phyloP scores from a whole-genome alignment of 2,888 invertebrate genomes.

The Cheilosia urbana region DNA sequence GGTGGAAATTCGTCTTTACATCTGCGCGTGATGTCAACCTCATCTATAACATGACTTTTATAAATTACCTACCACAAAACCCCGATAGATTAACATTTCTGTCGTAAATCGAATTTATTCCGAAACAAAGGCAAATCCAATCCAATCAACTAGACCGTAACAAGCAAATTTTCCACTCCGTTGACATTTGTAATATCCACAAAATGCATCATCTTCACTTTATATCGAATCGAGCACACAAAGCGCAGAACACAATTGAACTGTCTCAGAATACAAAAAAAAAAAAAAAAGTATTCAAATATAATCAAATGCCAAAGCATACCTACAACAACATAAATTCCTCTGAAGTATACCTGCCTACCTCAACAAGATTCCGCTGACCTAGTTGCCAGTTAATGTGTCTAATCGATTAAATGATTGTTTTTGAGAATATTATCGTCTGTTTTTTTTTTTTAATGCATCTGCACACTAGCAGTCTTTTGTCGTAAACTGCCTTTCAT shows the following conservation, averaged over 20 bases:
- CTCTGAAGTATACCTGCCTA: constrained; percentile 16
- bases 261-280: constrained; percentile 4
- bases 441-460: constrained; percentile 4
- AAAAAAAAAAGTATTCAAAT: not conserved
- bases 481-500: not conserved
- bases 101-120: not conserved
- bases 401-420: constrained; percentile 47
- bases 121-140: constrained; percentile 6
- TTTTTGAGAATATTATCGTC: constrained; percentile 19
- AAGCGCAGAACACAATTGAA: constrained; percentile 24
- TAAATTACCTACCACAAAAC: not conserved
- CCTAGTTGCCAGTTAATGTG: constrained; percentile 17
- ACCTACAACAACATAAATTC: constrained; percentile 1
- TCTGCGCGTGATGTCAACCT: not conserved
- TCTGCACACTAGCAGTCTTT: not conserved
- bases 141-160: constrained; percentile 25
- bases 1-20: not conserved
- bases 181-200: constrained; percentile 37
- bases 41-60: not conserved
- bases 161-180: constrained; percentile 33
- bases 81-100: not conserved
- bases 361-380: constrained; percentile 22
- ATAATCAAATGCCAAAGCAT: constrained; percentile 39
- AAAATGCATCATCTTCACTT: constrained; percentile 26
- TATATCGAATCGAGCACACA: not conserved